A percentile compares a stretch with the other conserved stretches of the same genome.
phyloP scores from a whole-genome alignment of 2,888 invertebrate genomes.

The Onchidella celtica region DNA sequence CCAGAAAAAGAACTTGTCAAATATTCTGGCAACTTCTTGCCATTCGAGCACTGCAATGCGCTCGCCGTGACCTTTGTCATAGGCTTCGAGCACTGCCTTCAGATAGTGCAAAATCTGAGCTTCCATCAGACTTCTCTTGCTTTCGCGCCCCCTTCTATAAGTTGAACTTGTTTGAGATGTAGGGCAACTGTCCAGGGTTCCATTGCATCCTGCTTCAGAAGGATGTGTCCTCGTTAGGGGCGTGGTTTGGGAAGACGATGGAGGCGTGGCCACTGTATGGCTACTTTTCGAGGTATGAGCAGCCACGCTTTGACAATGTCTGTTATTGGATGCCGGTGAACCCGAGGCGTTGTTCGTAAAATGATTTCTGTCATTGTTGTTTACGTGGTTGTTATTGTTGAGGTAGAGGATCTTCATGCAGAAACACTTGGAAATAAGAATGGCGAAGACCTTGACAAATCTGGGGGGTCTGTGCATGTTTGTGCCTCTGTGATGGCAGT shows the following conservation, averaged over 20 bases:
- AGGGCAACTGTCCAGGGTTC: constrained; percentile 7
- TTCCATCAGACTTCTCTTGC: constrained; percentile 55
- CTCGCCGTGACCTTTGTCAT: constrained; percentile 67
- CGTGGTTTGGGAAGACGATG: not conserved
- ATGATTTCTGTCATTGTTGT: constrained; percentile 18
- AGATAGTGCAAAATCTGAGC: constrained; percentile 71
- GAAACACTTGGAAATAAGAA: constrained; percentile 58
- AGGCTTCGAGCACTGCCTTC: constrained; percentile 65
- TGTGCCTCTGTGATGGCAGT: constrained; percentile 78
- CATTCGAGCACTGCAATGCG: constrained; percentile 70
- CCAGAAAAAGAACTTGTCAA: constrained; percentile 82
- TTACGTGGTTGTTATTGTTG: constrained; percentile 29
- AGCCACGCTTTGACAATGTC: constrained; percentile 27
- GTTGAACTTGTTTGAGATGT: not conserved
- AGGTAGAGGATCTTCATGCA: constrained; percentile 62
- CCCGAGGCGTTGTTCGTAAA: not conserved
- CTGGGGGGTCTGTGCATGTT: constrained; percentile 71
- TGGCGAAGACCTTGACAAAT: constrained; percentile 71
- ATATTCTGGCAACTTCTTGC: constrained; percentile 81
- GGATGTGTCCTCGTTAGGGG: not conserved
- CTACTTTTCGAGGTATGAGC: constrained; percentile 1
- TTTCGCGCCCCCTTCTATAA: constrained; percentile 3
- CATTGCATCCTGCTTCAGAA: constrained; percentile 10
- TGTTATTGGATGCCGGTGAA: not conserved
- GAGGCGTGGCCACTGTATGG: not conserved